phyloP scores from a whole-genome alignment of 2,113 vertebrate genomes.

The Oreotragus oreotragus region DNA sequence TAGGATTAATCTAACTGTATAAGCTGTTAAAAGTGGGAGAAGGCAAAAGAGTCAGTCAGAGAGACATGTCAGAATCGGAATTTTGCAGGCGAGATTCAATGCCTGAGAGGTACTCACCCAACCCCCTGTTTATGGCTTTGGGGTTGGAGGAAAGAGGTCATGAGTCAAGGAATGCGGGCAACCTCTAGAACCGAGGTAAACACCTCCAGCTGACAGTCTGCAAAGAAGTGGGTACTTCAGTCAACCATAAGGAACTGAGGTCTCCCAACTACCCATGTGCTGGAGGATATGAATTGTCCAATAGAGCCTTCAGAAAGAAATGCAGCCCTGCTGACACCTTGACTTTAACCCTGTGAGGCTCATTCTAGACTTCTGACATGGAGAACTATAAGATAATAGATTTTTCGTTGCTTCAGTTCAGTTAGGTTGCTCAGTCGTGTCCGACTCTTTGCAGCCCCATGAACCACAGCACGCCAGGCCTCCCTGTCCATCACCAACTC shows the following conservation, averaged over 20 bases:
- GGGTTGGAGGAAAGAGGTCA: not conserved
- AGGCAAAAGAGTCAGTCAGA: not conserved
- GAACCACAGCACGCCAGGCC: too few species aligned
- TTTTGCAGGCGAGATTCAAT: not conserved
- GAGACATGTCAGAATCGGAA: not conserved
- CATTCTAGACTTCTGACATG: not conserved
- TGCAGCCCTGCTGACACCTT: not conserved
- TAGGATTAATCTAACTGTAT: not conserved
- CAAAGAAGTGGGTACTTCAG: not conserved
- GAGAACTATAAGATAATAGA: not conserved
- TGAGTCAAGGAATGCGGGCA: not conserved
- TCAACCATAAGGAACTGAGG: not conserved
- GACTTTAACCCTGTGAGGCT: not conserved
- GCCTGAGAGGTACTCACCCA: not conserved
- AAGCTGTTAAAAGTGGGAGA: not conserved
- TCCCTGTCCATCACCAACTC: too few species aligned
- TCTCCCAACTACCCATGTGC: not conserved
- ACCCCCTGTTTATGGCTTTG: not conserved
- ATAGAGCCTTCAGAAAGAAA: not conserved
- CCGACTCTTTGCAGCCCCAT: accelerated
- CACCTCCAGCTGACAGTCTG: not conserved
- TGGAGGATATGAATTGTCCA: not conserved
- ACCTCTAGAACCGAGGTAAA: not conserved
- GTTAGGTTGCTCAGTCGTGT: accelerated
- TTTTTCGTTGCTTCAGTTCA: not conserved